Conservation (phyloP, 2,113 vertebrate species). For the Circaetus gallicus region DNA sequence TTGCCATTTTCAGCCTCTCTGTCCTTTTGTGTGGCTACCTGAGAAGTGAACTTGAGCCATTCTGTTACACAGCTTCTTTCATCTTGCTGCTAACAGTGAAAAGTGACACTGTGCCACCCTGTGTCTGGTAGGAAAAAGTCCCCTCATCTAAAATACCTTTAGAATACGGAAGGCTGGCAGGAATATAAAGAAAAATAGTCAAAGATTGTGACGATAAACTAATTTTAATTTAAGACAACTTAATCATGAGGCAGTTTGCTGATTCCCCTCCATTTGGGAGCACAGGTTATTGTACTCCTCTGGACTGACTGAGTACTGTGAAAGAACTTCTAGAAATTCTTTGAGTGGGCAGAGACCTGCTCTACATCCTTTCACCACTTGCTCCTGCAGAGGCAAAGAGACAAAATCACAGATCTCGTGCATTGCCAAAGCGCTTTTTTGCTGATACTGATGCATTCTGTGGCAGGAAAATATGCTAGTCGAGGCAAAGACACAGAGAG, state of each 20-base stretch:
- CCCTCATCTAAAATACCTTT: background rate
- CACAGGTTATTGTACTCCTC: slow-evolving; percentile 80
- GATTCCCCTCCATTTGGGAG: slow-evolving; percentile 5
- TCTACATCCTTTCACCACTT: slow-evolving; percentile 83
- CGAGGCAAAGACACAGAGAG: background rate
- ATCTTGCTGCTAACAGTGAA: background rate
- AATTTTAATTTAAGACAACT: slow-evolving; percentile 53
- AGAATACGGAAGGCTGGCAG: background rate
- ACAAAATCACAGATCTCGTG: background rate
- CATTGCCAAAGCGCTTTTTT: background rate
- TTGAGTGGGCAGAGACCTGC: slow-evolving; percentile 84
- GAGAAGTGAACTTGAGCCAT: background rate
- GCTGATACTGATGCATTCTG: background rate
- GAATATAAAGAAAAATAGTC: background rate
- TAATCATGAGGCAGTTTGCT: background rate
- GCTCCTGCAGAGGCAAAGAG: slow-evolving; percentile 75
- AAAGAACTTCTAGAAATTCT: slow-evolving; percentile 81
- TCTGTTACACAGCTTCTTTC: background rate
- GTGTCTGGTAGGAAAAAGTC: background rate
- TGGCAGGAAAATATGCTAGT: background rate
- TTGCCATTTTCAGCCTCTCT: background rate
- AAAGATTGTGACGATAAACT: background rate
- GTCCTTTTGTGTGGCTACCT: background rate
- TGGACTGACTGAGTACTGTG: slow-evolving; percentile 68
- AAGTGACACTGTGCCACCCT: slow-evolving; percentile 24